Evolutionary conservation across 2,797 vertebrate genomes (phyloP), one percentile per base, ranked within the genome.

Genomic region (Pristis pectinata): DNA sequence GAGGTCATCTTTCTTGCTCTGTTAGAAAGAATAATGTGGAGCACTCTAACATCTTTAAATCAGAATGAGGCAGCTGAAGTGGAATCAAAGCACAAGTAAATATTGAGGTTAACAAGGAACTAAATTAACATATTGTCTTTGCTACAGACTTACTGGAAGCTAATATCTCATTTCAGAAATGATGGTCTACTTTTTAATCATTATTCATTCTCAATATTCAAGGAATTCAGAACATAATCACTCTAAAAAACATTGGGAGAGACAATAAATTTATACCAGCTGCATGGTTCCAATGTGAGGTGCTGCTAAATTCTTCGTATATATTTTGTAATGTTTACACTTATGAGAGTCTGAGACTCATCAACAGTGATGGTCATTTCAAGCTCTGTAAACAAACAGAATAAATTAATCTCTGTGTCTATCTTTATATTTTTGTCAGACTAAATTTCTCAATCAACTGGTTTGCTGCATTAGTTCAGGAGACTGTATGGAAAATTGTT

Each of bases 151-250:
- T 15, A 61, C 59, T 34, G 44, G 22, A 82, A 85, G 30, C 8
- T 80, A 44, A 80, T 44, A 41, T 67, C 34, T 37, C 15, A 91
- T 64, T 91, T 64, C 61, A 91, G 59, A 24, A 91, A 67, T 64
- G 8, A 67, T 61, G 13, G 34, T 67, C 2, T 41, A 41, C 59
- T 41, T 24, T n/a, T 6, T 44, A 44, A 80, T 19, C 41, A 44
- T 80, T 80, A 44, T 44, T 79, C 0, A 34, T 56, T 89, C 10
- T 61, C 53, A 61, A n/a, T 59, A 30, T 87, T 37, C 7, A 24
- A 67, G 87, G n/a, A 41, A 41, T 91, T 91, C n/a, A 64, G 87
- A 67, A 67, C 67, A 91, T 91, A 17, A 8, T 64, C 89, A 89
- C 56, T 56, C 59, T 22, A 61, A 64, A 89, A n/a, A 17, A n/a